Percentiles rank a stretch among this genome's conserved stretches.
Evolutionary conservation across 2,113 vertebrate species (phyloP).

Genomic region (Amblyopsis rosae): DNA sequence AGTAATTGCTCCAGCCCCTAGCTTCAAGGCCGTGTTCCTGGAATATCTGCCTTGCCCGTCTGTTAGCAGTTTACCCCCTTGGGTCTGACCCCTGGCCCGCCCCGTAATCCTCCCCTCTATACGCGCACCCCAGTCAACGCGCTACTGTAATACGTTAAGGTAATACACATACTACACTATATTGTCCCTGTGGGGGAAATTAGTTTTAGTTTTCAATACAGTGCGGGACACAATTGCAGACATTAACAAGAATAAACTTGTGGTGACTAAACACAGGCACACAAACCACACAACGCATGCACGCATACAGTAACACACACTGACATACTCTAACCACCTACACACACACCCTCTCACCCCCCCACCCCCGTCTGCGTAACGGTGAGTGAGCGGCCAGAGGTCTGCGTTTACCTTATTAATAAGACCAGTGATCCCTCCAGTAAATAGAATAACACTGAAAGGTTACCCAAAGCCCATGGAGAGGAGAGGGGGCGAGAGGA

Average conservation of each 20-base stretch:
- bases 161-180: too few relatives aligned
- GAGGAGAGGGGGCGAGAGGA: constrained; percentile 19
- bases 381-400: constrained; percentile 50
- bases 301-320: neutral
- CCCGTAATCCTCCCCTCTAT: neutral
- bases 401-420: constrained; percentile 71
- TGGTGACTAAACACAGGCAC: neutral
- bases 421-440: constrained; percentile 67
- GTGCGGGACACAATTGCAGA: too few relatives aligned
- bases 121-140: neutral
- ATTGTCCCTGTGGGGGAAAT: too few relatives aligned
- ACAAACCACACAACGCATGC: neutral
- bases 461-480: constrained; percentile 35
- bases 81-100: constrained; percentile 7
- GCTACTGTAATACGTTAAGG: too few relatives aligned
- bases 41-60: constrained; percentile 57
- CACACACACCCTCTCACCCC: constrained; percentile 14
- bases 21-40: constrained; percentile 48
- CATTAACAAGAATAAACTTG: too few relatives aligned
- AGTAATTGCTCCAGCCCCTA: constrained; percentile 57
- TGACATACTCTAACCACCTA: neutral
- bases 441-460: constrained; percentile 62
- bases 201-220: too few relatives aligned
- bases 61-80: constrained; percentile 47
- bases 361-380: constrained; percentile 52